Evolutionary conservation across 2,113 vertebrate genomes (phyloP).

Genomic region (Hippocampus comes): DNA sequence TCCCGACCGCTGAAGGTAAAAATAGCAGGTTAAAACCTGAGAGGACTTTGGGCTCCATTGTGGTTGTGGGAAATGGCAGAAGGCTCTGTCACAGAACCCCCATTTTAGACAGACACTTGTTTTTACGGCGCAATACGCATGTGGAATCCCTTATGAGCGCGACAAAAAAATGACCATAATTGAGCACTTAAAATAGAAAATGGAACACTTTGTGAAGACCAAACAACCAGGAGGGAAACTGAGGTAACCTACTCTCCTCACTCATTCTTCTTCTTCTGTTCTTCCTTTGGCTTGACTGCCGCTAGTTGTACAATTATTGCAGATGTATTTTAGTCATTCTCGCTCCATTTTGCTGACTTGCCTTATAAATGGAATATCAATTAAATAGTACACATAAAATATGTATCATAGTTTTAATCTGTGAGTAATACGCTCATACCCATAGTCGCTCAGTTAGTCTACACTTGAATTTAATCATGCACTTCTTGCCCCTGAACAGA

Average conservation of each 20-base stretch:
- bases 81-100: slow-evolving; percentile 40
- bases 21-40: slow-evolving; percentile 43
- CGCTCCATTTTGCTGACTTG: background rate
- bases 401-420: background rate
- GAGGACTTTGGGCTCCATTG: slow-evolving; percentile 42
- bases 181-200: slow-evolving; percentile 46
- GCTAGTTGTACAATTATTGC: slow-evolving; percentile 1
- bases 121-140: slow-evolving; percentile 47
- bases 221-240: slow-evolving; percentile 26
- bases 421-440: background rate
- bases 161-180: slow-evolving; percentile 47
- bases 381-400: background rate
- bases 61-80: slow-evolving; percentile 37
- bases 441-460: background rate
- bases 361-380: background rate
- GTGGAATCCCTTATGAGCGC: slow-evolving; percentile 41
- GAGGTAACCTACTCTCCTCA: slow-evolving; percentile 19
- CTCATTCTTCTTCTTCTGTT: background rate
- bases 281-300: background rate
- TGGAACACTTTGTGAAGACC: slow-evolving; percentile 33
- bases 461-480: background rate
- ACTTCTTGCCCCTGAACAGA: background rate
- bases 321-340: background rate
- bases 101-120: slow-evolving; percentile 26
- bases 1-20: slow-evolving; percentile 21